Conservation (phyloP, 2,113 vertebrate genomes). For the Leptosomus discolor region DNA sequence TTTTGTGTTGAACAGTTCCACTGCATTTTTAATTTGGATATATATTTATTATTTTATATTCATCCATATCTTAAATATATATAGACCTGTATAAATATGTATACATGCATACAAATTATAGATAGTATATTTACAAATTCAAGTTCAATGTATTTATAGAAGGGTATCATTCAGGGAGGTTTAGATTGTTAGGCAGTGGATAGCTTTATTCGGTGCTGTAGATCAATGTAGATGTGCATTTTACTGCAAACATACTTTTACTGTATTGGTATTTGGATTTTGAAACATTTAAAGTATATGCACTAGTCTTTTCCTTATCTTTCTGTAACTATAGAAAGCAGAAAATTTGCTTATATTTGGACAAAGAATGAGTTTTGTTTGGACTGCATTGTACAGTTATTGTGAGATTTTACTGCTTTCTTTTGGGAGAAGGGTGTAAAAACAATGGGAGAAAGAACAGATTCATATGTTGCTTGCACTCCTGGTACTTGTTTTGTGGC, state of each 20-base stretch:
- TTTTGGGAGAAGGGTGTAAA: not conserved
- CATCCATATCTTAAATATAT: not conserved
- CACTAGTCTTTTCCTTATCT: not conserved
- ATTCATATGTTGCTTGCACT: not conserved
- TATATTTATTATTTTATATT: not conserved
- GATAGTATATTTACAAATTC: not conserved
- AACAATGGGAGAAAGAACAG: not conserved
- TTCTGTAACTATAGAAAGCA: not conserved
- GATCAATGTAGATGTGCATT: not conserved
- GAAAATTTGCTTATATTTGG: not conserved
- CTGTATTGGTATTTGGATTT: not conserved
- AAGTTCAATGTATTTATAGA: not conserved
- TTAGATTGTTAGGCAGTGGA: not conserved
- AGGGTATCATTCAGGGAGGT: not conserved
- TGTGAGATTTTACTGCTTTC: not conserved
- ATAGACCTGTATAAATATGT: not conserved
- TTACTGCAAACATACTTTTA: not conserved
- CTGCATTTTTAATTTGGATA: not conserved
- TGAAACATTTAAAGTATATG: not conserved
- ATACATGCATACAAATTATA: not conserved
- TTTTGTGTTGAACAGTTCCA: not conserved
- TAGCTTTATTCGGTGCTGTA: not conserved
- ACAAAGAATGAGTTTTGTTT: not conserved
- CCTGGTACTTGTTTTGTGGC: not conserved
- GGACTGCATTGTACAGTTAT: not conserved